A percentile compares a stretch with the other conserved stretches of the same genome.
Evolutionary conservation across 2,888 invertebrate species (phyloP).

Genomic region (Elaeidobius kamerunicus): DNA sequence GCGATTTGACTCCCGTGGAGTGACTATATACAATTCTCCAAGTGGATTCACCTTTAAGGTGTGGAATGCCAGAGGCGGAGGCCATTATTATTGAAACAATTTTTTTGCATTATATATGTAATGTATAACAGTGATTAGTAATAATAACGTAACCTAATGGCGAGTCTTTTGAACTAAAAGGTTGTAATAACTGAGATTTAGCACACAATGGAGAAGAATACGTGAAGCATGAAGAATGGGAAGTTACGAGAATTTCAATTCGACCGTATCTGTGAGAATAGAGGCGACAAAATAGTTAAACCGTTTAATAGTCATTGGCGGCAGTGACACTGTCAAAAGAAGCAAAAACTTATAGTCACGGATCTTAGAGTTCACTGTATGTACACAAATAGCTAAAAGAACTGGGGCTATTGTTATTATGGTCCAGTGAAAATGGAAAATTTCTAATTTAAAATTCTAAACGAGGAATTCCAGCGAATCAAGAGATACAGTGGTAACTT

Average conservation of each 20-base stretch:
- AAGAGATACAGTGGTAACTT: no score
- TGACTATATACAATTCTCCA: constrained; percentile 19
- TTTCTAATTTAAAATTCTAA: no score
- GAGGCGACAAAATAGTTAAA: constrained; percentile 27
- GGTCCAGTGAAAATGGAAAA: no score
- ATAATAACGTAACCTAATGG: no score
- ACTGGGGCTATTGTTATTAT: no score
- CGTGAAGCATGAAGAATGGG: constrained; percentile 29
- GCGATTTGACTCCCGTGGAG: constrained; percentile 23
- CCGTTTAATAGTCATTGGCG: constrained; percentile 22
- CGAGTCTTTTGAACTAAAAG: no score
- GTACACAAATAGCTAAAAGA: no score
- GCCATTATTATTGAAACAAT: no score
- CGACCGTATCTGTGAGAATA: constrained; percentile 32
- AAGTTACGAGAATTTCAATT: constrained; percentile 28
- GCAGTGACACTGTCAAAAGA: constrained; percentile 20
- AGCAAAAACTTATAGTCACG: constrained; percentile 25
- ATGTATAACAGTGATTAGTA: no score
- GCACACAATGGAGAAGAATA: constrained; percentile 12
- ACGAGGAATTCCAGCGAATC: no score
- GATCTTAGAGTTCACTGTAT: no score
- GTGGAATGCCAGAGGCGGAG: constrained; percentile 20
- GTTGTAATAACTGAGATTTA: constrained; percentile 6
- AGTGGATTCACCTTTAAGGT: constrained; percentile 21
- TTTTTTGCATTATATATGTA: no score